Evolutionary conservation across 1,140 invertebrate species (phyloP), one percentile per base, ranked within the genome.

Genomic region (Nymphalis io): DNA sequence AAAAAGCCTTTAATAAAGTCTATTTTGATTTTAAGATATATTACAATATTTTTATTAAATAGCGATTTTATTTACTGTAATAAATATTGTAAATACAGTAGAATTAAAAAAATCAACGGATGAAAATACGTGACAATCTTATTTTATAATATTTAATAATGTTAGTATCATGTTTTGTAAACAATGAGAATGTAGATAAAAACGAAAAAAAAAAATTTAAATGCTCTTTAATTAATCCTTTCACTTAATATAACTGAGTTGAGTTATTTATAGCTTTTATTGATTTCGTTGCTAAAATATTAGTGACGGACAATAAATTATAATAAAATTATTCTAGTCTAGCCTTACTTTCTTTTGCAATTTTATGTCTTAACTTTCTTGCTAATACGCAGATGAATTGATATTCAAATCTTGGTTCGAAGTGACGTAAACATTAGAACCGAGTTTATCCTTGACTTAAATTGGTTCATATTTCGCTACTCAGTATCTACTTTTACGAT

Each of bases 261-360:
- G 60, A 69, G 48, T 62, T 62, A 69, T 69, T 62, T 62, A 69
- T 69, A 55, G 60, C 59, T 61, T 62, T 62, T 69, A 69, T 69
- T 57, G 67, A 60, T 42, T 61, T 53, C 48, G 59, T n/a, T 69
- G 60, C 48, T 57, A 62, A 63, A 63, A 60, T 62, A 57, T 58
- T 62, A 27, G 51, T 23, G 27, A 63, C 33, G 53, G 60, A 40
- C 40, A 46, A 70, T 70, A 70, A 70, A 70, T 70, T 64, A 63
- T 64, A 57, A 42, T 40, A 64, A 64, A 70, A n/a, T 58, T 59
- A 63, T 57, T 55, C 27, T 44, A 58, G 62, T 69, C 39, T 46
- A 57, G 27, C 62, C 21, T 48, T 40, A 70, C 68, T 70, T 70
- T 70, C 68, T 64, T 70, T 57, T 64, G 51, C 59, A 39, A 21